Percentiles rank a stretch among this genome's conserved stretches.
Evolutionary conservation across 2,113 vertebrate genomes (phyloP).

Genomic region (Mobula birostris): DNA sequence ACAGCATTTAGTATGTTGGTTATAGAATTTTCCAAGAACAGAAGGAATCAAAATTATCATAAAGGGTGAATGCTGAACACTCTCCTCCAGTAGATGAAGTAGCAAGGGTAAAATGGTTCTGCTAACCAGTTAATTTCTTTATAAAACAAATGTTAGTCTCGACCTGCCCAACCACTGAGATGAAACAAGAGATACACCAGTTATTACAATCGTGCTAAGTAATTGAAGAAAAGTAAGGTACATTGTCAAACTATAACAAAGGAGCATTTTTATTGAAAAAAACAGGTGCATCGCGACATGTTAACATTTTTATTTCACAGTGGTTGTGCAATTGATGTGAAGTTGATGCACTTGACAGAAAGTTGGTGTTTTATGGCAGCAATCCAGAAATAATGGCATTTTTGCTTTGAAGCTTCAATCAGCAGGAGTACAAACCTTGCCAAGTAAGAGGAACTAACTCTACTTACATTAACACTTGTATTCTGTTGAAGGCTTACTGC

Average conservation of each 20-base stretch:
- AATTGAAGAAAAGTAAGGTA: not conserved
- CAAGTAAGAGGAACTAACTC: conserved; percentile 59
- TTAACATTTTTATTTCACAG: conserved; percentile 37
- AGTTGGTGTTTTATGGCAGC: conserved; percentile 54
- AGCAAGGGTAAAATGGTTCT: not conserved
- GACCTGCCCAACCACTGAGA: not conserved
- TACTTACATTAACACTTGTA: conserved; percentile 51
- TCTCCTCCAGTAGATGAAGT: not conserved
- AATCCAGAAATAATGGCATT: conserved; percentile 55
- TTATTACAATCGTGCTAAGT: not conserved
- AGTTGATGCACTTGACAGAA: conserved; percentile 48
- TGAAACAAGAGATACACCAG: conserved; percentile 14
- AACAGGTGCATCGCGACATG: conserved; percentile 56
- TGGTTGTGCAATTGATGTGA: conserved; percentile 25
- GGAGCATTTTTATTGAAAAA: conserved; percentile 46
- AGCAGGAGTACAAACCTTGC: conserved; percentile 54
- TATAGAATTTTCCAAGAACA: not conserved
- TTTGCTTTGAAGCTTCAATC: conserved; percentile 61
- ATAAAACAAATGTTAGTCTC: conserved; percentile 5
- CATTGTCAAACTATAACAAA: conserved; percentile 43
- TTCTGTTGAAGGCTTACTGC: conserved; percentile 49
- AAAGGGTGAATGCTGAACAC: not conserved
- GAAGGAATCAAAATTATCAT: not conserved
- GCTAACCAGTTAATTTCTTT: conserved; percentile 17
- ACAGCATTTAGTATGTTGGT: not conserved